Conservation (phyloP, 2,113 vertebrate genomes). For the Toxotes chatareus region DNA sequence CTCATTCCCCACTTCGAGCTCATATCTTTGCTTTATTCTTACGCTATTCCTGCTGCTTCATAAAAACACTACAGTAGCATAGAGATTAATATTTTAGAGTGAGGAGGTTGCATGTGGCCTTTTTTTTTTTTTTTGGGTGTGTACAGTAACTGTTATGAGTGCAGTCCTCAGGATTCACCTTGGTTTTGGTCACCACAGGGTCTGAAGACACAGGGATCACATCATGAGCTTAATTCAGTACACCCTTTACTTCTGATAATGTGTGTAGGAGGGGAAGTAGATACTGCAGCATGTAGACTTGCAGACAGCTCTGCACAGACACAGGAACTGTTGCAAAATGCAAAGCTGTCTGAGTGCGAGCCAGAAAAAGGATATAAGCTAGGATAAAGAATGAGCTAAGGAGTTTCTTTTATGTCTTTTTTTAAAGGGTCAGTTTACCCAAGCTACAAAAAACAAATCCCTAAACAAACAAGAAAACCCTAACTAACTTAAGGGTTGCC, state of each 20-base stretch:
- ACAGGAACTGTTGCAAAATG: conserved; percentile 61
- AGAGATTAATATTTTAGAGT: not conserved
- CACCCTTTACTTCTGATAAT: conserved; percentile 13
- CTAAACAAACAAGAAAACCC: not conserved
- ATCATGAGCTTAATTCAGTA: conserved; percentile 22
- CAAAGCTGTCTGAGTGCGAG: conserved; percentile 13
- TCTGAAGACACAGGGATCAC: not conserved
- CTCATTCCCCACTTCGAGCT: conserved; percentile 4
- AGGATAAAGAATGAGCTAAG: not conserved
- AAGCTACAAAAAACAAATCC: not conserved
- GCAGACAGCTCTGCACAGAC: conserved; percentile 44
- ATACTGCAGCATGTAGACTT: conserved; percentile 28
- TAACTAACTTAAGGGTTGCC: not conserved
- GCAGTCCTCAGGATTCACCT: not conserved
- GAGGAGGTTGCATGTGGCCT: not conserved
- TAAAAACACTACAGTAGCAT: not conserved
- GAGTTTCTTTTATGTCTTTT: not conserved
- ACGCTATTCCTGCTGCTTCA: conserved; percentile 14
- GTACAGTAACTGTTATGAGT: not conserved
- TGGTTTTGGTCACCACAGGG: conserved; percentile 2
- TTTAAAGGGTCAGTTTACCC: not conserved
- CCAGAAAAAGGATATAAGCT: not conserved
- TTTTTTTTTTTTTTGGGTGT: not conserved
- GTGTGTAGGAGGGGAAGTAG: conserved; percentile 47
- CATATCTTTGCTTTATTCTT: not conserved